Evolutionary conservation across 1,140 invertebrate genomes (phyloP), one percentile per base, ranked within the genome.

Genomic region (Tribolium castaneum): DNA sequence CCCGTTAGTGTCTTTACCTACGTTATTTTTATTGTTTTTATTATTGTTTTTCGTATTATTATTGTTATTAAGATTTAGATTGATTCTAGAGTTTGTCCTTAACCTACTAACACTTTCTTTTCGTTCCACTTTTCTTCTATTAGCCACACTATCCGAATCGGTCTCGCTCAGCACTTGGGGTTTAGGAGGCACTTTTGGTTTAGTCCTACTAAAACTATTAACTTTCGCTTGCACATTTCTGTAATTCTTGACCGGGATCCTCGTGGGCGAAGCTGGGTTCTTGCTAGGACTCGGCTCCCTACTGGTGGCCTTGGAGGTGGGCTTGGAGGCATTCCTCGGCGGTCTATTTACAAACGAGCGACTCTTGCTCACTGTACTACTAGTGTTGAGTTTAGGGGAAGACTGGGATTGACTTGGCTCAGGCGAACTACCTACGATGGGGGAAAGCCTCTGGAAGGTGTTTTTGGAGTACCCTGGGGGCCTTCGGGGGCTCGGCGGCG

Each of bases 341-440:
- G 73, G 16, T 14, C 59, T 34, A 66, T 66, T 66, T 13, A 66
- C 59, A 35, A 66, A 66, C 0, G 50, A 14, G 2, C 12, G 25
- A 14, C 56, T 73, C 16, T 81, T 80, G 0, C 78, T 66, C 3
- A 84, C 84, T 6, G 86, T 70, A 56, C 12, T 66, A 66, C 59
- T 66, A 66, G 59, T n/a, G 59, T 35, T 81, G 13, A 85, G 84
- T 70, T 82, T 81, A 16, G 85, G 85, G 82, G 86, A 86, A 85
- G 85, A 86, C 83, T 84, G 76, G 14, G 82, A 82, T 80, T 85
- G 79, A 75, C 84, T 84, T 19, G 86, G 83, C 78, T 87, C 86
- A 9, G 85, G 86, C 35, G 85, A 85, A 80, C 84, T 85, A 56
- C 82, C 84, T 66, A 81, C 78, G 13, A 87, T 87, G 9, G 86